A percentile compares a stretch with the other conserved stretches of the same genome.
Evolutionary conservation across 2,888 invertebrate genomes (phyloP).

Genomic region (Tetranychus truncatus): DNA sequence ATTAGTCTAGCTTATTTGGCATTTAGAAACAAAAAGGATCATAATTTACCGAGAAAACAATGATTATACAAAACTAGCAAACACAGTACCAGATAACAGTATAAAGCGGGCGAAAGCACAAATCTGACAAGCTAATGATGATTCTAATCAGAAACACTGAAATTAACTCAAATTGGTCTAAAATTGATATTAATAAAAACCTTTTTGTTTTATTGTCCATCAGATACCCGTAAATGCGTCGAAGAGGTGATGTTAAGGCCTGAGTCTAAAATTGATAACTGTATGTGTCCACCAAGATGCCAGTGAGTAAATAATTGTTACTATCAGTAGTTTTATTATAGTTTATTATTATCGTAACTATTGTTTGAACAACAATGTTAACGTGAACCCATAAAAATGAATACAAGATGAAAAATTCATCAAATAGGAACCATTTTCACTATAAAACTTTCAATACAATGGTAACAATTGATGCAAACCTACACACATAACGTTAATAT

Average conservation of each 20-base stretch:
- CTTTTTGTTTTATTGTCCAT: not conserved
- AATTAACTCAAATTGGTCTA: no score
- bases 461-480: not conserved
- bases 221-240: slow-evolving; percentile 21
- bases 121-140: no score
- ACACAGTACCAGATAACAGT: no score
- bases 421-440: not conserved
- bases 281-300: slow-evolving; percentile 22
- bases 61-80: no score
- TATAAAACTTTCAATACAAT: not conserved
- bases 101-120: no score
- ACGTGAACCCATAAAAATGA: no score
- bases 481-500: not conserved
- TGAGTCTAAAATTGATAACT: slow-evolving; percentile 20
- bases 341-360: not conserved
- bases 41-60: no score
- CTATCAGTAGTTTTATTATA: not conserved
- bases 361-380: not conserved
- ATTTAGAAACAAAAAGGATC: no score
- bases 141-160: no score
- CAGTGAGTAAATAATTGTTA: slow-evolving; percentile 15
- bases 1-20: no score
- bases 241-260: slow-evolving; percentile 24
- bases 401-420: no score
- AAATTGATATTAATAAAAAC: not conserved